Conservation (phyloP, 2,888 invertebrate genomes). For the Dryococelus australis region DNA sequence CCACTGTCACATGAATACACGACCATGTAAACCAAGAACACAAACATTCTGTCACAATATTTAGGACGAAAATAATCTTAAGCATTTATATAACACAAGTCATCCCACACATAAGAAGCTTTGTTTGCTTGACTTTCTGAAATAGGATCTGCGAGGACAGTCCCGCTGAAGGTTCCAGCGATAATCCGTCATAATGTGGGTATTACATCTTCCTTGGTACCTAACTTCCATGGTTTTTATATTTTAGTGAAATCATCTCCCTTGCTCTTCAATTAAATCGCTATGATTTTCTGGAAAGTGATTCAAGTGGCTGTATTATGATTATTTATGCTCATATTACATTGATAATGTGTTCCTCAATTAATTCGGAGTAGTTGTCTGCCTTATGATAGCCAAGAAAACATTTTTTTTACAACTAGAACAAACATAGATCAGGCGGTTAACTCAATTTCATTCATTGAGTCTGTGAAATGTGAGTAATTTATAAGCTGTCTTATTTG, state of each 20-base stretch:
- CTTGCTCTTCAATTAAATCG: conserved; percentile 34
- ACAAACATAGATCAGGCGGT: conserved; percentile 7
- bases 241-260: conserved; percentile 34
- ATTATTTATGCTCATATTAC: conserved; percentile 5
- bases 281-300: conserved; percentile 33
- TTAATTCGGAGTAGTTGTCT: conserved; percentile 24
- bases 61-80: neutral
- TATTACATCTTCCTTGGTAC: conserved; percentile 30
- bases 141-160: neutral
- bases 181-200: conserved; percentile 32
- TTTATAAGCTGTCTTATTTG: conserved; percentile 21
- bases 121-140: neutral
- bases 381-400: conserved; percentile 29
- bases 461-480: neutral
- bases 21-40: too few species aligned
- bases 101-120: neutral
- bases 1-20: too few species aligned
- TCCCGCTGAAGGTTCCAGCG: conserved; percentile 31
- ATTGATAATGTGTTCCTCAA: conserved; percentile 3
- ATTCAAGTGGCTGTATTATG: conserved; percentile 26
- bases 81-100: neutral
- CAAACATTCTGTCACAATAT: neutral
- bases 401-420: conserved; percentile 26
- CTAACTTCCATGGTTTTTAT: conserved; percentile 31
- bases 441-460: conserved; percentile 12